Percentiles rank a stretch among this genome's conserved stretches.
phyloP scores from a whole-genome alignment of 2,113 vertebrate species.

The Hiodon tergisus region DNA sequence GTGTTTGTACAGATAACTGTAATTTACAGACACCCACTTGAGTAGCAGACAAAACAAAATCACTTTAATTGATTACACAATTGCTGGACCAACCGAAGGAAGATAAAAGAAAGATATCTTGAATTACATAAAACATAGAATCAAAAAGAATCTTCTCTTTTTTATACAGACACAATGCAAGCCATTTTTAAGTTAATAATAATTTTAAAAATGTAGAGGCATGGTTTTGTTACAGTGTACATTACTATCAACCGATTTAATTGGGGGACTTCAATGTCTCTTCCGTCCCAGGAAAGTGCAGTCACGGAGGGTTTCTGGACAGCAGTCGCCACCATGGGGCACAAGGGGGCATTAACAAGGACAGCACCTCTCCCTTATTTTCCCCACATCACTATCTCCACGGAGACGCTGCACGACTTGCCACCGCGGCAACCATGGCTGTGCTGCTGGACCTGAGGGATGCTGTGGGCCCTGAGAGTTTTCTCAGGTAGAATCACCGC shows the following conservation, averaged over 20 bases:
- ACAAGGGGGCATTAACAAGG: slow-evolving; percentile 80
- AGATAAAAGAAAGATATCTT: no score
- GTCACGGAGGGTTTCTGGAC: slow-evolving; percentile 77
- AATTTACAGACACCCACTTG: no score
- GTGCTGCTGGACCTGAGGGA: slow-evolving; percentile 66
- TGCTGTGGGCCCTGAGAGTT: slow-evolving; percentile 56
- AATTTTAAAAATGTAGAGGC: neutral
- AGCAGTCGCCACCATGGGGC: slow-evolving; percentile 59
- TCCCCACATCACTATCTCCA: slow-evolving; percentile 77
- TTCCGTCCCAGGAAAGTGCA: slow-evolving; percentile 70
- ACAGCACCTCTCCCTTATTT: slow-evolving; percentile 70
- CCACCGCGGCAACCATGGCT: slow-evolving; percentile 63
- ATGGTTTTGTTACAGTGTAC: neutral
- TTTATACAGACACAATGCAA: no score
- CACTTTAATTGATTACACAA: no score
- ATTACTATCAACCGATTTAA: neutral
- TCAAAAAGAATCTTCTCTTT: no score
- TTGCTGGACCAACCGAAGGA: no score
- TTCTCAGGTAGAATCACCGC: slow-evolving; percentile 60
- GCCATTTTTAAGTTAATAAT: no score
- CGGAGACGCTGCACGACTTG: slow-evolving; percentile 62
- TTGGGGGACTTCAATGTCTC: neutral
- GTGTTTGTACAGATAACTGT: no score
- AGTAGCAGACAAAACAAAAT: no score
- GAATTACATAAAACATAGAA: no score